A percentile compares a stretch with the other conserved stretches of the same genome.
These are phyloP conservation scores for Papilio polyxenes DNA, from an alignment of 1,140 invertebrate species.

Conservation along the genomic window DNA sequence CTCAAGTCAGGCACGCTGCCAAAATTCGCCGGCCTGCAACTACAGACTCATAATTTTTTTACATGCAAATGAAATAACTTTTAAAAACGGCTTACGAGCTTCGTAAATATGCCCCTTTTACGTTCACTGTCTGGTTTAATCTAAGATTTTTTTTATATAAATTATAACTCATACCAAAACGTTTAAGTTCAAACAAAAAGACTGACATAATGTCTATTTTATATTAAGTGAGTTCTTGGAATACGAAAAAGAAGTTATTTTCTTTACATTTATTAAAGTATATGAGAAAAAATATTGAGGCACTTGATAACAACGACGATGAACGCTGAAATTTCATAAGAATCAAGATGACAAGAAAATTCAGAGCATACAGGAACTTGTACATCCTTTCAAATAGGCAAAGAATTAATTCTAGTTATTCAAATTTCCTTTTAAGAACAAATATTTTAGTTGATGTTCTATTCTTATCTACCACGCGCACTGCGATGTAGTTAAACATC, in stretches of 20 bases:
- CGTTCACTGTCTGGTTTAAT: background rate
- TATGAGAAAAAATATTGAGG: too few species aligned
- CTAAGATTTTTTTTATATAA: background rate
- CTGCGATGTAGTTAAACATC: background rate
- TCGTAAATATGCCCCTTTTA: slow-evolving; percentile 19
- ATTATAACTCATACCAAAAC: background rate
- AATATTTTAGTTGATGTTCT: background rate
- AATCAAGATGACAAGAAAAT: too few species aligned
- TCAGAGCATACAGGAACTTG: too few species aligned
- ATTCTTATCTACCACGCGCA: background rate
- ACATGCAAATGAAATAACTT: slow-evolving; percentile 22
- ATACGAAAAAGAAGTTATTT: background rate
- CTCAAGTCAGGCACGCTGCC: background rate
- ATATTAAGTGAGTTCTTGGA: background rate
- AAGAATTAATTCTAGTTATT: background rate
- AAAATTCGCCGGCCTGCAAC: slow-evolving; percentile 13
- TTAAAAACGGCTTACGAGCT: background rate
- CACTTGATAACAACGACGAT: too few species aligned
- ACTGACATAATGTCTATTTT: background rate
- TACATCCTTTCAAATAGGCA: background rate
- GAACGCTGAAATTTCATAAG: too few species aligned
- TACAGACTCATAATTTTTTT: slow-evolving; percentile 2
- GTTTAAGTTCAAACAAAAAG: background rate
- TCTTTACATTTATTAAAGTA: too few species aligned
- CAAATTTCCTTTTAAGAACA: background rate